Evolutionary conservation across 2,113 vertebrate species (phyloP).

Genomic region (Rhynchomys soricoides): DNA sequence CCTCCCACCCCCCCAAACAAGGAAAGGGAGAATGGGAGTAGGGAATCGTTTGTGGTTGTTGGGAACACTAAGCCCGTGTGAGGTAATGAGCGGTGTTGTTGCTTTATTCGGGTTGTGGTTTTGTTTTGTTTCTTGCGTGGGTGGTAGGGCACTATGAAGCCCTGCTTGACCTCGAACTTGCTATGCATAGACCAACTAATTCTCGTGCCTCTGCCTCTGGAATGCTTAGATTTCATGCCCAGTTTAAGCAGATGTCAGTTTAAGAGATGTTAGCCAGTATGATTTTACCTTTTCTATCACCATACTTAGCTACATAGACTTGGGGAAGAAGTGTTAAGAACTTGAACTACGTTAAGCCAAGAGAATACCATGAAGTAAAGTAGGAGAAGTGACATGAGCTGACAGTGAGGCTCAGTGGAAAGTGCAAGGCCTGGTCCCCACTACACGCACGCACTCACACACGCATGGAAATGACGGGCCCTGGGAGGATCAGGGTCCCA

Average conservation of each 20-base stretch:
- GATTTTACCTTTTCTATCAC: background rate
- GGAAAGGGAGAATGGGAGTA: background rate
- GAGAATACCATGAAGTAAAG: background rate
- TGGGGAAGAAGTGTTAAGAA: background rate
- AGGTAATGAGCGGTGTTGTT: background rate
- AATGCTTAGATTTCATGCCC: background rate
- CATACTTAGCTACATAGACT: background rate
- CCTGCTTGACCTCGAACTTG: background rate
- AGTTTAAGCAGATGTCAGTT: background rate
- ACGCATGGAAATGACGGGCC: background rate
- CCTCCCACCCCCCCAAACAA: background rate
- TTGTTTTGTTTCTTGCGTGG: background rate
- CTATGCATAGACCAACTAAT: background rate
- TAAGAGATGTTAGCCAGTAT: background rate
- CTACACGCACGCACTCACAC: background rate
- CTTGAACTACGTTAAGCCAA: background rate
- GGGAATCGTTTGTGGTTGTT: background rate
- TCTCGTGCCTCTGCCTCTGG: background rate
- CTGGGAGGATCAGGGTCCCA: background rate
- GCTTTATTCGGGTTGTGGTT: background rate
- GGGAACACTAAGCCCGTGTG: background rate
- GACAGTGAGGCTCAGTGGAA: background rate
- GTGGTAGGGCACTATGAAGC: background rate
- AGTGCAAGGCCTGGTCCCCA: too few species aligned
- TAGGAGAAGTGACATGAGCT: background rate